Evolutionary conservation across 2,113 vertebrate genomes (phyloP), one percentile per base, ranked within the genome.

Genomic region (Rhadina sibilatrix): DNA sequence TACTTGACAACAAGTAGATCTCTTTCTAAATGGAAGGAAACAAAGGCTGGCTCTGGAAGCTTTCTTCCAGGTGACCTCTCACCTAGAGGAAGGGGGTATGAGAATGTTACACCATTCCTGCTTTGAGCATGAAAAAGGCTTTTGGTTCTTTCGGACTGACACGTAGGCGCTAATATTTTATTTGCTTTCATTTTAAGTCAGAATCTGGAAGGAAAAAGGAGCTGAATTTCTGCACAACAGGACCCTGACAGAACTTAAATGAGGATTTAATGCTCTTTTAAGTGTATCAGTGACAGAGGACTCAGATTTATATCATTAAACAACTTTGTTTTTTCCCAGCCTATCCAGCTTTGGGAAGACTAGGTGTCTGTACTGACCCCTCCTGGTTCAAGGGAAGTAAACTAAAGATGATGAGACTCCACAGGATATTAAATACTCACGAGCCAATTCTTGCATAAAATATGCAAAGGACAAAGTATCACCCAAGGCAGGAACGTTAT

Each of bases 131-230:
- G 33, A 30, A 52, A 69, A 57, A 61, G 16, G 8, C 5, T 83
- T 61, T 27, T 56, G 5, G 7, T 50, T 82, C 42, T 54, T 81
- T 12, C 75, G 47, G 27, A 57, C 16, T n/a, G 37, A 53, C 28
- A 79, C 10, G 15, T 3, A 90, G 21, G 8, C 28, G 23, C 28
- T 15, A 24, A 1, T 57, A 78, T 27, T 78, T 89, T 37, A 82
- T 66, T 63, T 89, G 28, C 33, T 89, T 86, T 70, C 13, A 38
- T 78, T 94, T 91, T 44, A 96, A 71, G 28, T 38, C 42, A 71
- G 56, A 85, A 47, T 65, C 49, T 53, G 18, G 13, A 25, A 24
- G 22, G 18, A 19, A 60, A 78, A 76, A 42, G 1, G 9, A 78
- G 38, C 12, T 75, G 44, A 52, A 68, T 82, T 91, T 80, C 63